These are phyloP conservation scores for Drosophila gunungcola DNA, from an alignment of 1,140 invertebrate species.

Conservation along the genomic window DNA sequence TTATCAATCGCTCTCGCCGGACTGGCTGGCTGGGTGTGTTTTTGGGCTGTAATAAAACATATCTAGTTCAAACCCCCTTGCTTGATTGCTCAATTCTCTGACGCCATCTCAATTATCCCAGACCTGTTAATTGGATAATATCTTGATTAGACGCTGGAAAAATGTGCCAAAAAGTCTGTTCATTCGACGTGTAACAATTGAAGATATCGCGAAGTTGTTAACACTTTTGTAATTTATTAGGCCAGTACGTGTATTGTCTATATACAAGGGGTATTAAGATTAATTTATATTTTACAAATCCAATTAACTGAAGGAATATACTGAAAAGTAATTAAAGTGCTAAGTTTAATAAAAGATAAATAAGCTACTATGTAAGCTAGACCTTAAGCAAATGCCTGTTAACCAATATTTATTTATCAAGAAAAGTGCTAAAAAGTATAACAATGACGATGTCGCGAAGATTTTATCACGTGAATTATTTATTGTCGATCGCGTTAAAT, in stretches of 20 bases:
- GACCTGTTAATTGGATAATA: slow-evolving; percentile 48
- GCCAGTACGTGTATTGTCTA: not conserved
- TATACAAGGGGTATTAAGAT: no score
- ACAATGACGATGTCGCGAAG: slow-evolving; percentile 36
- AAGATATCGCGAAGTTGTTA: slow-evolving; percentile 18
- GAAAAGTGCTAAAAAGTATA: slow-evolving; percentile 9
- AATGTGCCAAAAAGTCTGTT: slow-evolving; percentile 32
- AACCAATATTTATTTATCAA: slow-evolving; percentile 3
- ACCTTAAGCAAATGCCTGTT: slow-evolving; percentile 4
- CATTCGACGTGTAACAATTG: slow-evolving; percentile 19
- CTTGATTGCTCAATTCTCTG: slow-evolving; percentile 33
- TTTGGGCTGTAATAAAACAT: slow-evolving; percentile 35
- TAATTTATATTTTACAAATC: no score
- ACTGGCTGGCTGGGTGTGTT: slow-evolving; percentile 8
- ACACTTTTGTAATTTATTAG: slow-evolving; percentile 1
- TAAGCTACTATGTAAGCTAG: not conserved
- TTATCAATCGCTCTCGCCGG: slow-evolving; percentile 8
- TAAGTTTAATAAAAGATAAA: no score
- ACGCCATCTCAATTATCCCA: slow-evolving; percentile 45
- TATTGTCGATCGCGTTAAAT: not conserved
- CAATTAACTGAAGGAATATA: no score
- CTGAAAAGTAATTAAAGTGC: no score
- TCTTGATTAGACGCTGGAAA: slow-evolving; percentile 31
- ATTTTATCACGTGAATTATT: slow-evolving; percentile 21
- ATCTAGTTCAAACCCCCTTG: slow-evolving; percentile 36